Evolutionary conservation across 2,888 invertebrate species (phyloP), one percentile per base, ranked within the genome.

Genomic region (Meghimatium bilineatum): DNA sequence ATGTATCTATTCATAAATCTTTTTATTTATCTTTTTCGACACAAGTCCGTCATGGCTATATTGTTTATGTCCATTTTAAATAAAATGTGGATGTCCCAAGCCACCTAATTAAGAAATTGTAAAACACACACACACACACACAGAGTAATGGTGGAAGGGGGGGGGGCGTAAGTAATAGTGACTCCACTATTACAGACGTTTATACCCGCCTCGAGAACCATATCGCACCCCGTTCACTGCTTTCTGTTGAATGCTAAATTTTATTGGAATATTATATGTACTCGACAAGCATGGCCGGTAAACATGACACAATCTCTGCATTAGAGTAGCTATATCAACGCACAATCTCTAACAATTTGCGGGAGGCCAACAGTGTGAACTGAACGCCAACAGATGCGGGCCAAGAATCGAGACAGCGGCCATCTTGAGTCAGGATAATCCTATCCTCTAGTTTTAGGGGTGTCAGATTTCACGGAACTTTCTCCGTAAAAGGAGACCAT

Each of bases 401-500:
- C 26, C 44, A 75, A 32, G 56, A 52, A 49, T 38, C 29, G n/a
- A 52, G 36, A 49, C 71, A 32, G 34, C 71, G 29, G 80, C 80
- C 80, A 80, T 80, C 52, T 71, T 80, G 80, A 69, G 49, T 80
- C 52, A 29, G 80, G 80, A 69, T 71, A 69, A 52, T 34, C 71
- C 67, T 69, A 80, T 69, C 69, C n/a, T n/a, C 20, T 80, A 17
- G 2, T 44, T 23, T 26, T 0, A 52, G 80, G 80, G 80, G 80
- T 80, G 71, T 69, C 80, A 67, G 34, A 71, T 80, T 69, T 69
- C 80, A 36, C n/a, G 26, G 23, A 38, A 34, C 67, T 20, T 32
- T 29, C 29, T 49, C 80, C 17, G 38, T 36, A 52, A 44, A 44
- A 44, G 44, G 44, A 44, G 44, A 44, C 44, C 44, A 44, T 5